Conservation (phyloP, 2,888 invertebrate species). For the Cylloceria caligata region DNA sequence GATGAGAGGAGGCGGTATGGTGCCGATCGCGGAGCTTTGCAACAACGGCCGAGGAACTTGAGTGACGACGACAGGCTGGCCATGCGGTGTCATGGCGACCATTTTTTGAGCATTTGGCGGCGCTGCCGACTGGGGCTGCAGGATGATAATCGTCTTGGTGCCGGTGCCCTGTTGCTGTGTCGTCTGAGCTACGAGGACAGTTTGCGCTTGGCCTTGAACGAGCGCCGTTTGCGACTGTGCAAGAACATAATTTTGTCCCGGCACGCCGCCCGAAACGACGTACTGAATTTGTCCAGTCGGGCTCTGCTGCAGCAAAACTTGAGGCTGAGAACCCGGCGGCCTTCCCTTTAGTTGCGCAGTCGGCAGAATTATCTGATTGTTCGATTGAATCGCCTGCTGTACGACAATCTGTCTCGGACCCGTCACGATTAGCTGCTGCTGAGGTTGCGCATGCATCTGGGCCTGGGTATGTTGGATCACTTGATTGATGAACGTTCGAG, state of each 20-base stretch:
- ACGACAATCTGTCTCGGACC: slow-evolving; percentile 86
- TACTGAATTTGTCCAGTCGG: slow-evolving; percentile 86
- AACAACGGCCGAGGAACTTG: slow-evolving; percentile 86
- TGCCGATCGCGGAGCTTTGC: slow-evolving; percentile 85
- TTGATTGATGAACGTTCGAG: slow-evolving; percentile 70
- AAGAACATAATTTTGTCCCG: slow-evolving; percentile 88
- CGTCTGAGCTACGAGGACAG: slow-evolving; percentile 89
- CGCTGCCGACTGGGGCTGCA: slow-evolving; percentile 87
- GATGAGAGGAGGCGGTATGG: slow-evolving; percentile 83
- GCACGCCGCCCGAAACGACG: slow-evolving; percentile 85
- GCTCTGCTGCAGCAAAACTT: slow-evolving; percentile 81
- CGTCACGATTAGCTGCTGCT: slow-evolving; percentile 81
- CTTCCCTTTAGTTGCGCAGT: slow-evolving; percentile 77
- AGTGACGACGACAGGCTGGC: slow-evolving; percentile 89
- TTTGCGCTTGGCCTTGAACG: slow-evolving; percentile 88
- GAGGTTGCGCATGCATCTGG: slow-evolving; percentile 83
- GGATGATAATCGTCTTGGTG: slow-evolving; percentile 89
- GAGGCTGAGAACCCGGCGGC: slow-evolving; percentile 77
- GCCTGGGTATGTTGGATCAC: slow-evolving; percentile 77
- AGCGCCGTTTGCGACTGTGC: slow-evolving; percentile 88
- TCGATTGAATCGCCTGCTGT: slow-evolving; percentile 80
- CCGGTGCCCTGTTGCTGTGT: slow-evolving; percentile 88
- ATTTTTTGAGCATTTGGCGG: slow-evolving; percentile 85
- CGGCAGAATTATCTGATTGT: slow-evolving; percentile 81
- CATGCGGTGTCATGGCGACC: slow-evolving; percentile 89